Evolutionary conservation across 2,888 invertebrate species (phyloP), one percentile per base, ranked within the genome.

Genomic region (Liodrosophila aerea): DNA sequence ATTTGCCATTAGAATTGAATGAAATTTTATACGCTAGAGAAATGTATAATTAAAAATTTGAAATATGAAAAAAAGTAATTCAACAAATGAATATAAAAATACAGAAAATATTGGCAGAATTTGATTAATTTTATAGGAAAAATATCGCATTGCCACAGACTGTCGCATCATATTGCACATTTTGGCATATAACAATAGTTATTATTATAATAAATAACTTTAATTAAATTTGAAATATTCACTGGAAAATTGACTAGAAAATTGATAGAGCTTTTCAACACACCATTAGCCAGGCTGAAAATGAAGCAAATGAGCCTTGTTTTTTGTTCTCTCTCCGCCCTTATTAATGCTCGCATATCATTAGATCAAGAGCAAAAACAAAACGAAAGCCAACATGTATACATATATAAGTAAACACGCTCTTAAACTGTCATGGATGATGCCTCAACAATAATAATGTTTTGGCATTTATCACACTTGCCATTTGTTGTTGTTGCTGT

Each of bases 271-370:
- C 18, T 27, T 58, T 41, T n/a, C 12, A 27, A 11, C 11, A 4
- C n/a, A 12, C 9, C 9, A 22, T 13, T 29, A 34, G 22, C 22
- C 22, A n/a, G 22, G 22, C 9, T 12, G 45, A 37, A 51, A 51
- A 51, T 46, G 41, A 50, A 50, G 61, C 67, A 64, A 75, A 76
- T 67, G 73, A 60, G 59, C 37, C 7, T 22, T 22, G 5, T 22
- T 22, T 22, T 2, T 22, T 4, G 2, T 22, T 22, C 5, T 22
- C 5, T 22, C 3, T 22, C 5, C 22, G 2, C 22, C 5, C 22
- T 22, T 69, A 69, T 76, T 81, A 77, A 77, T 72, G 78, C 68
- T 22, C 63, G 81, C 69, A 76, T 76, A 76, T 81, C 77, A 81
- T 77, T 76, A 78, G 72, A 72, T 69, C 51, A 53, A 30, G 11